Conservation (phyloP, 2,113 vertebrate species). For the Cebidichthys violaceus region DNA sequence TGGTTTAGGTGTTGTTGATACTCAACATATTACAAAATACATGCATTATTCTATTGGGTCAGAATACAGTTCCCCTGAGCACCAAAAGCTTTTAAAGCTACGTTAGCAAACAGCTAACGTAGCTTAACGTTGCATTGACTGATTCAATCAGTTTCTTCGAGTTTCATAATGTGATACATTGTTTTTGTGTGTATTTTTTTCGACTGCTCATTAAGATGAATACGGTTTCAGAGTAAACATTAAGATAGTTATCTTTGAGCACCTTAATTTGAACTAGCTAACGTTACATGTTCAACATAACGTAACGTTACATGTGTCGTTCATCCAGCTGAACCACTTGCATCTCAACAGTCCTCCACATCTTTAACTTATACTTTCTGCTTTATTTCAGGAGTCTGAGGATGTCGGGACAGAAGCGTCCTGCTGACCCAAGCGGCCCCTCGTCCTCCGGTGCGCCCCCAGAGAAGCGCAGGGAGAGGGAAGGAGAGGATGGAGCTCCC, state of each 20-base stretch:
- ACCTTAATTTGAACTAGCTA: neutral
- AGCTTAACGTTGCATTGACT: slow-evolving; percentile 24
- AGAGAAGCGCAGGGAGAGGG: slow-evolving; percentile 92
- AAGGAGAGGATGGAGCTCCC: slow-evolving; percentile 80
- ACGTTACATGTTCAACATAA: neutral
- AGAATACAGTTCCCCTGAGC: neutral
- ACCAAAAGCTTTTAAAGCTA: neutral
- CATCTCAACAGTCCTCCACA: too few species aligned
- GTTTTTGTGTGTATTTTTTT: neutral
- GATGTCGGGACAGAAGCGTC: slow-evolving; percentile 94
- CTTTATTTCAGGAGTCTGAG: slow-evolving; percentile 51
- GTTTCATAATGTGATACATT: neutral
- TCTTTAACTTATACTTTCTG: neutral
- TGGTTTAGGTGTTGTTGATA: rapidly evolving
- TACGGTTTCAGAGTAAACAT: neutral
- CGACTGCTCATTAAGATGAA: rapidly evolving
- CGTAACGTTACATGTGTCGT: neutral
- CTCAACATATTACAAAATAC: neutral
- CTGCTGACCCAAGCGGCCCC: slow-evolving; percentile 82
- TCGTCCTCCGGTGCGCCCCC: slow-evolving; percentile 87
- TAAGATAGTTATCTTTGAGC: neutral
- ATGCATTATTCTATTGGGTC: neutral
- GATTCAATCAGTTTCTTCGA: neutral
- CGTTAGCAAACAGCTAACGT: slow-evolving; percentile 63
- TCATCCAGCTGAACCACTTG: neutral